A percentile compares a stretch with the other conserved stretches of the same genome.
These are phyloP conservation scores for Neotoxoptera formosana DNA, from an alignment of 1,140 invertebrate genomes.

Conservation along the genomic window DNA sequence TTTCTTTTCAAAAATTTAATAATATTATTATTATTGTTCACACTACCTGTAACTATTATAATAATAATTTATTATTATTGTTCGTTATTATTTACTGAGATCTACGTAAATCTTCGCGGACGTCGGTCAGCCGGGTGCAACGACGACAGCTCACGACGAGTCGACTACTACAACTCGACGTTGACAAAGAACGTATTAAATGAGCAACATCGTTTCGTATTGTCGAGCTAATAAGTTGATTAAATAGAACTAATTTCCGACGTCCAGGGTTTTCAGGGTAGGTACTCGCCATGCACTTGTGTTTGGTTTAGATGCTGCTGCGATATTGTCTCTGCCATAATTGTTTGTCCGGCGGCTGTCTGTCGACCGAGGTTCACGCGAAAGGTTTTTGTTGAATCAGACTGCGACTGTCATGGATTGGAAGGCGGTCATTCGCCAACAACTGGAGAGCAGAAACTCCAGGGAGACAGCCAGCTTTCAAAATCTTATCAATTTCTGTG, in stretches of 20 bases:
- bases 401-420: constrained; percentile 23
- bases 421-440: constrained; percentile 22
- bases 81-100: background rate
- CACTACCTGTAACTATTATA: background rate
- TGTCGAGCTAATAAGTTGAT: background rate
- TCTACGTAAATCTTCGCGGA: background rate
- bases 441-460: constrained; percentile 21
- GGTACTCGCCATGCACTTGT: background rate
- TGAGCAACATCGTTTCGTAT: background rate
- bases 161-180: background rate
- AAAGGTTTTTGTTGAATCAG: constrained; percentile 39
- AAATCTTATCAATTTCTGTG: constrained; percentile 43
- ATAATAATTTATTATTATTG: background rate
- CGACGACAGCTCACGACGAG: background rate
- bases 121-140: background rate
- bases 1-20: constrained; percentile 5
- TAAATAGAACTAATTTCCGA: background rate
- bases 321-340: background rate
- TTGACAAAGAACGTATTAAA: background rate
- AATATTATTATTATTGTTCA: background rate
- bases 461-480: constrained; percentile 18
- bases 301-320: background rate
- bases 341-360: background rate
- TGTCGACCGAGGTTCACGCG: background rate
- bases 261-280: background rate